These are phyloP conservation scores for Bradypodion pumilum DNA, from an alignment of 2,797 vertebrate genomes.

Conservation along the genomic window DNA sequence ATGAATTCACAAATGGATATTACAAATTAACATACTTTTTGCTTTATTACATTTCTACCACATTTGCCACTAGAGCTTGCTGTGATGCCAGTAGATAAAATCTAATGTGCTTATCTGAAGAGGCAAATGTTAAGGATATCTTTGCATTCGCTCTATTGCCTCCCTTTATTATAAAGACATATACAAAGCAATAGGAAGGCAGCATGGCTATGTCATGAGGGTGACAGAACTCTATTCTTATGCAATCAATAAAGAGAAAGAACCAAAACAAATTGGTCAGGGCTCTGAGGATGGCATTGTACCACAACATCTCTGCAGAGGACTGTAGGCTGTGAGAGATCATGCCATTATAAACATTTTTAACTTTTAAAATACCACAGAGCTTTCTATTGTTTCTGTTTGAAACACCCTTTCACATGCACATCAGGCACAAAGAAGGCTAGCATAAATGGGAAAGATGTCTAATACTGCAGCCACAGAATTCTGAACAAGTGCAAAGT, in stretches of 20 bases:
- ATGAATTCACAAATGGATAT: conserved; percentile 36
- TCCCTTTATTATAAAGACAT: not conserved
- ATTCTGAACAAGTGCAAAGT: not conserved
- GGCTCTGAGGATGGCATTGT: not conserved
- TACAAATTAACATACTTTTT: conserved; percentile 26
- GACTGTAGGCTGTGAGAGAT: not conserved
- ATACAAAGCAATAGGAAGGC: not conserved
- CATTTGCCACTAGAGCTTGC: conserved; percentile 64
- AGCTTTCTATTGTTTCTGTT: not conserved
- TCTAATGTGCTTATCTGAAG: conserved; percentile 45
- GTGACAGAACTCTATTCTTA: not conserved
- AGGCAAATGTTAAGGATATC: conserved; percentile 1
- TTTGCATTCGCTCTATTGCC: not conserved
- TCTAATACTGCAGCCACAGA: not conserved
- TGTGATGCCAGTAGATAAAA: conserved; percentile 49
- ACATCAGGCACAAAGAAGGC: not conserved
- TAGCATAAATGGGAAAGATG: not conserved
- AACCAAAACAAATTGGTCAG: not conserved
- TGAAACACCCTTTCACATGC: not conserved
- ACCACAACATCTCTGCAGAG: not conserved
- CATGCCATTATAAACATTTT: not conserved
- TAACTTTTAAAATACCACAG: not conserved
- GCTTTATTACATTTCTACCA: conserved; percentile 51
- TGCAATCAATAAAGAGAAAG: not conserved
- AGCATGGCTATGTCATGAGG: not conserved